Percentiles rank a stretch among this genome's conserved stretches.
These are phyloP conservation scores for Entomobrya multifasciata DNA, from an alignment of 2,888 invertebrate genomes.

Conservation along the genomic window DNA sequence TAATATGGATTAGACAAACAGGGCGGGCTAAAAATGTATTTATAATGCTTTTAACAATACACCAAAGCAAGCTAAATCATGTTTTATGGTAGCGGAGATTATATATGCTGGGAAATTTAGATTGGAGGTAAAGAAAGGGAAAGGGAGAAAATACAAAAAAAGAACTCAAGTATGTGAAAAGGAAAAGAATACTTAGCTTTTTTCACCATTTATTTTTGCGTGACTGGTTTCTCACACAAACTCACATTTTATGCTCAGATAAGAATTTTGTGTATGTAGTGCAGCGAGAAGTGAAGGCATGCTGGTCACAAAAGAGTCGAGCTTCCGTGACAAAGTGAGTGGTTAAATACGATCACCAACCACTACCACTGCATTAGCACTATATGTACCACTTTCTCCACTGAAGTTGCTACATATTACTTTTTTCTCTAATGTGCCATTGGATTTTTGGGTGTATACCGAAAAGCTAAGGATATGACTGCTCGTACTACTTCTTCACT, in stretches of 20 bases:
- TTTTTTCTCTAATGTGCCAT: constrained; percentile 9
- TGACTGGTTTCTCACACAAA: constrained; percentile 42
- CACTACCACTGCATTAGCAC: constrained; percentile 20
- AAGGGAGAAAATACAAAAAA: constrained; percentile 48
- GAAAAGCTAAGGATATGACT: background rate
- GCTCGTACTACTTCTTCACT: no score
- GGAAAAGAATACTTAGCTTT: constrained; percentile 56
- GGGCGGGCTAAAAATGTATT: background rate
- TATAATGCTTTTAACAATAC: background rate
- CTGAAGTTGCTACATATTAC: background rate
- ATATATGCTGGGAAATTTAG: constrained; percentile 3
- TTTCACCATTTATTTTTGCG: constrained; percentile 59
- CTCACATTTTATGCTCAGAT: constrained; percentile 39
- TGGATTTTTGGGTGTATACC: background rate
- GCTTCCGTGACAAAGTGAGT: constrained; percentile 67
- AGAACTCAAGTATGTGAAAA: constrained; percentile 42
- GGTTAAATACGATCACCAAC: constrained; percentile 59
- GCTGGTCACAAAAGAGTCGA: constrained; percentile 56
- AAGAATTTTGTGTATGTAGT: constrained; percentile 27
- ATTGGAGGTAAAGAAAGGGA: constrained; percentile 17
- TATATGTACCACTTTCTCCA: background rate
- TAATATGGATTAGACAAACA: constrained; percentile 46
- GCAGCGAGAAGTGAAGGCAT: background rate
- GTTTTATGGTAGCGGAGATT: background rate
- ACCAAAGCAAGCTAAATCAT: no score